These are phyloP conservation scores for Diaprepes abbreviatus DNA, from an alignment of 2,888 invertebrate genomes.

Conservation along the genomic window DNA sequence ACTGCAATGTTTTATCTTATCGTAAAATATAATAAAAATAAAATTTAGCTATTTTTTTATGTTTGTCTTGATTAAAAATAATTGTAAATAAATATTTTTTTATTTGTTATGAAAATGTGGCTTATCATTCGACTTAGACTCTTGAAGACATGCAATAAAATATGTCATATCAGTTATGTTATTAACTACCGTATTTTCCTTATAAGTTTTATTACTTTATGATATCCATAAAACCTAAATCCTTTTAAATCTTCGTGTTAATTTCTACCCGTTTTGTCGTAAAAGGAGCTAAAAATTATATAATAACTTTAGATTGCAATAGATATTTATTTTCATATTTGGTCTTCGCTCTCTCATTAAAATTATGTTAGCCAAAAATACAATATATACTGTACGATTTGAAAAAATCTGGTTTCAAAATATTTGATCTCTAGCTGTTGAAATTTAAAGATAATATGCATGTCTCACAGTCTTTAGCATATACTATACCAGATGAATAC, in stretches of 20 bases:
- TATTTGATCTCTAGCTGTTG: background rate
- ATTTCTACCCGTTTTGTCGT: constrained; percentile 10
- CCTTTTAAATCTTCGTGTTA: constrained; percentile 43
- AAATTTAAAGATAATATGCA: background rate
- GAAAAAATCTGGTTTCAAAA: no score
- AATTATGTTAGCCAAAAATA: no score
- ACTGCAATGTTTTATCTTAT: constrained; percentile 46
- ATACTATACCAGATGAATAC: no score
- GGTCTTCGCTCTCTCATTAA: no score
- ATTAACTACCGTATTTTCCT: constrained; percentile 53
- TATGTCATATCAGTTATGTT: constrained; percentile 50
- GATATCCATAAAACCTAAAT: constrained; percentile 42
- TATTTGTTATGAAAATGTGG: constrained; percentile 23
- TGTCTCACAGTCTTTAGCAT: no score
- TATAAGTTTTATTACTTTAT: constrained; percentile 50
- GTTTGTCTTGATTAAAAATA: constrained; percentile 22
- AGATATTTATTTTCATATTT: no score
- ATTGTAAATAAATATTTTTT: constrained; percentile 47
- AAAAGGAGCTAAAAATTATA: no score
- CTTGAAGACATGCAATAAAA: constrained; percentile 52
- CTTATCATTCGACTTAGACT: constrained; percentile 38
- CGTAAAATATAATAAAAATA: constrained; percentile 39
- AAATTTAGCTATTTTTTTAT: constrained; percentile 40
- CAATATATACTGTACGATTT: no score
- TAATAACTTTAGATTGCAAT: no score